These are phyloP conservation scores for Istiophorus platypterus DNA, from an alignment of 2,113 vertebrate species.

Conservation along the genomic window DNA sequence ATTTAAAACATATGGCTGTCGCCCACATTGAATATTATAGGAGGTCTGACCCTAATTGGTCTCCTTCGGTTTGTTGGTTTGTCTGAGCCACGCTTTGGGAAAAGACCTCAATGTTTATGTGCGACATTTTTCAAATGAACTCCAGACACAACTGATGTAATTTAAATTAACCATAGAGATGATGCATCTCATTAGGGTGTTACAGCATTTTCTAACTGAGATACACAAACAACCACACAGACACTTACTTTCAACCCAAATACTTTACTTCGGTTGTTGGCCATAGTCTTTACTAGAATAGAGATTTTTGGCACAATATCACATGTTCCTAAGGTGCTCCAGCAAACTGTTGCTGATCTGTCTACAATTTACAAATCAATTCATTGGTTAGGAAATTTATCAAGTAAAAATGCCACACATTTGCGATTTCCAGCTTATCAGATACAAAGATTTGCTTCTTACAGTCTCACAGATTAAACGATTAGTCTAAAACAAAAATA, in stretches of 20 bases:
- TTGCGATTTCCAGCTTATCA: not conserved
- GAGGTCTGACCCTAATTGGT: conserved; percentile 43
- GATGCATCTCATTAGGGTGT: conserved; percentile 6
- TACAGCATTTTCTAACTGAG: not conserved
- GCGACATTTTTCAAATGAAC: conserved; percentile 5
- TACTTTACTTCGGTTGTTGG: not conserved
- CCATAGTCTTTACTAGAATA: not conserved
- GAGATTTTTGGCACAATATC: not conserved
- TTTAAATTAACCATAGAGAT: conserved; percentile 35
- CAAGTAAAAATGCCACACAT: not conserved
- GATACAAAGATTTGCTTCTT: not conserved
- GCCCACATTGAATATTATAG: conserved; percentile 32
- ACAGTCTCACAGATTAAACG: no score
- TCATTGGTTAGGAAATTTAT: not conserved
- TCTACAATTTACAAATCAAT: no score
- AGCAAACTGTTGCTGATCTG: not conserved
- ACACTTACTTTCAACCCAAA: not conserved
- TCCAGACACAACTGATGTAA: conserved; percentile 4
- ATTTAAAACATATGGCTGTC: conserved; percentile 40
- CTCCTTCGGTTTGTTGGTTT: conserved; percentile 16
- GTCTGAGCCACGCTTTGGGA: not conserved
- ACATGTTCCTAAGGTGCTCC: not conserved
- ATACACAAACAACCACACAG: not conserved
- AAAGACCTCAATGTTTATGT: conserved; percentile 6
- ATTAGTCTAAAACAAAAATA: not conserved